Evolutionary conservation across 2,797 vertebrate species (phyloP).

Genomic region (Columba guinea): DNA sequence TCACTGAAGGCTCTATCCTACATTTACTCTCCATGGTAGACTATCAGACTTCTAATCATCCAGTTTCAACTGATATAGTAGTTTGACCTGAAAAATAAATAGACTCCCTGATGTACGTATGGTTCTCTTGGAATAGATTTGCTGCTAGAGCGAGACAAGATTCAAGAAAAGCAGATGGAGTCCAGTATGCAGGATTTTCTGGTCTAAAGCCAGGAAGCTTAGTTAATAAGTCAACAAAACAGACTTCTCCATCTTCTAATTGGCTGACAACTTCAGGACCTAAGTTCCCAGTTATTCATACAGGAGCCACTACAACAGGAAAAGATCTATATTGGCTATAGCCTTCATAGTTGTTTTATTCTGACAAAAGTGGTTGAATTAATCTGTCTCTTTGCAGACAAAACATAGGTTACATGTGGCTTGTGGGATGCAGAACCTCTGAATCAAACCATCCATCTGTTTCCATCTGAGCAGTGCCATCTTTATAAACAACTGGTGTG

Average conservation of each 20-base stretch:
- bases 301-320: not conserved
- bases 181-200: conserved; percentile 19
- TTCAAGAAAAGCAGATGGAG: conserved; percentile 38
- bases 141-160: not conserved
- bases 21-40: not conserved
- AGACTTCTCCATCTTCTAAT: not conserved
- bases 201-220: conserved; percentile 10
- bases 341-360: not conserved
- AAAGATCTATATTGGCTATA: not conserved
- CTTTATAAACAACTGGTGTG: not conserved
- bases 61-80: not conserved
- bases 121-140: not conserved
- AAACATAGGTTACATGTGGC: not conserved
- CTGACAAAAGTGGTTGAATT: not conserved
- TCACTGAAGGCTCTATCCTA: not conserved
- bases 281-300: not conserved
- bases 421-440: not conserved
- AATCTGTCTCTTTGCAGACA: not conserved
- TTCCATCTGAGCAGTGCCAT: not conserved
- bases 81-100: conserved; percentile 1
- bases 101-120: not conserved
- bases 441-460: not conserved
- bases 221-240: conserved; percentile 19
- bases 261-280: not conserved
- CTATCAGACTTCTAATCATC: not conserved